These are phyloP conservation scores for Aphodius granarius DNA, from an alignment of 2,888 invertebrate species.

Conservation along the genomic window DNA sequence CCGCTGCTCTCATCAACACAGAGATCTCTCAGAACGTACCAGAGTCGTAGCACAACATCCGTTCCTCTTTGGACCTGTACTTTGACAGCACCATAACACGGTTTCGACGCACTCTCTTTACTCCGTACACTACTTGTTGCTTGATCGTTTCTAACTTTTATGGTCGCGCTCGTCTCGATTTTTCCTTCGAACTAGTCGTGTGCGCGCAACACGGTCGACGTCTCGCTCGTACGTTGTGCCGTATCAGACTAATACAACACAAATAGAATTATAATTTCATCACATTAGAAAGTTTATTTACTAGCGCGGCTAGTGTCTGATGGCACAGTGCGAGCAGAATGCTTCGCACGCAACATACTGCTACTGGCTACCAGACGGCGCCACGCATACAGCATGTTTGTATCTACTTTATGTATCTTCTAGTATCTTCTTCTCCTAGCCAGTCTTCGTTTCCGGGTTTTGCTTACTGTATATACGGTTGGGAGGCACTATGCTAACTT, in stretches of 20 bases:
- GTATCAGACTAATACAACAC: slow-evolving; percentile 26
- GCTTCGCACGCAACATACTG: not conserved
- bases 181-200: slow-evolving; percentile 5
- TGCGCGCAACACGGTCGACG: slow-evolving; percentile 9
- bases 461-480: no score
- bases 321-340: not conserved
- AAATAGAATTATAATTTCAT: slow-evolving; percentile 24
- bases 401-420: no score
- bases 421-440: no score
- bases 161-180: not conserved
- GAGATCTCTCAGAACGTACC: slow-evolving; percentile 25
- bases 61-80: slow-evolving; percentile 16
- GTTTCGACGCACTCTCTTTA: slow-evolving; percentile 19
- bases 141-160: not conserved
- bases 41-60: slow-evolving; percentile 29
- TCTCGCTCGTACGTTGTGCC: slow-evolving; percentile 21
- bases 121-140: not conserved
- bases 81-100: slow-evolving; percentile 26
- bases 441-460: no score
- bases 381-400: not conserved
- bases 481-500: no score
- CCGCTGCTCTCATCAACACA: not conserved
- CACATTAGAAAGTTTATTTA: slow-evolving; percentile 26
- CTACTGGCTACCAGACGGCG: not conserved
- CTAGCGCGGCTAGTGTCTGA: slow-evolving; percentile 7